These are phyloP conservation scores for Calonectris borealis DNA, from an alignment of 2,113 vertebrate genomes.

Conservation along the genomic window DNA sequence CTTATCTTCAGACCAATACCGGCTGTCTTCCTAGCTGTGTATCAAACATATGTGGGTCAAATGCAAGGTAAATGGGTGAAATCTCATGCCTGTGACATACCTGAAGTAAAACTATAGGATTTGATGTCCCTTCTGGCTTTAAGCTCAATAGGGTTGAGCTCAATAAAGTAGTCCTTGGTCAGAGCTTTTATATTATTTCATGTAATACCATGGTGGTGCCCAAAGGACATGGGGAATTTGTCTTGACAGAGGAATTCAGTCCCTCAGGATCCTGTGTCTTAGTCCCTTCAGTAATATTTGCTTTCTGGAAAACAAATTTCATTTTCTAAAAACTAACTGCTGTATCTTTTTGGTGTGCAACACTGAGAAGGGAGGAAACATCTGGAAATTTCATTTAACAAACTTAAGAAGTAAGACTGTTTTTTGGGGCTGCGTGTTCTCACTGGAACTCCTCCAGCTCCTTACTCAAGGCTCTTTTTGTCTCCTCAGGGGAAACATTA, in stretches of 20 bases:
- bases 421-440: background rate
- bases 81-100: background rate
- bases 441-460: conserved; percentile 42
- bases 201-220: background rate
- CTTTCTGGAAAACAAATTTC: background rate
- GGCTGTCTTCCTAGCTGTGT: too few species aligned
- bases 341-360: background rate
- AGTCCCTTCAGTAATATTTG: background rate
- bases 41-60: background rate
- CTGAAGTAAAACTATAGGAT: background rate
- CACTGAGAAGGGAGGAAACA: background rate
- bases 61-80: background rate
- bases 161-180: background rate
- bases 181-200: background rate
- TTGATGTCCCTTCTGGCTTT: background rate
- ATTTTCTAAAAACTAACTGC: background rate
- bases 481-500: conserved; percentile 7
- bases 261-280: background rate
- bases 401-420: background rate
- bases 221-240: background rate
- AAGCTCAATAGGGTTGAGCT: background rate
- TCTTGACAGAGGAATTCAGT: background rate
- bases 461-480: conserved; percentile 33
- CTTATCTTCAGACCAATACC: background rate
- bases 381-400: conserved; percentile 49